Conservation (phyloP, 2,888 invertebrate species). For the Protodeltote pygarga region DNA sequence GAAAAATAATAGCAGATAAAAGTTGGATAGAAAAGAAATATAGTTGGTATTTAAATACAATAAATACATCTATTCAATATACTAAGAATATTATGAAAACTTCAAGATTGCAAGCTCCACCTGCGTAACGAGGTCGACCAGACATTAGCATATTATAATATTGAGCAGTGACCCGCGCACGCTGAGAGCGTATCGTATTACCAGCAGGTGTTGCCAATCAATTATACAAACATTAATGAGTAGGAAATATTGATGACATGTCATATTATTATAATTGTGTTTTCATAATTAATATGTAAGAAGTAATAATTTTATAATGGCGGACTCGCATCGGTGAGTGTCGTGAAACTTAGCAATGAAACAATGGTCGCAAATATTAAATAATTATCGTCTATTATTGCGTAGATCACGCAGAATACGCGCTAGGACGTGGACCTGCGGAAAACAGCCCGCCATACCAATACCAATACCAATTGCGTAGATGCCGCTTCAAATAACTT, state of each 20-base stretch:
- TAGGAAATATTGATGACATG: background rate
- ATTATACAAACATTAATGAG: constrained; percentile 33
- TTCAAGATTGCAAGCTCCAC: constrained; percentile 45
- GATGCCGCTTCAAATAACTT: no score
- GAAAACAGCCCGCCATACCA: no score
- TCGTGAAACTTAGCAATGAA: no score
- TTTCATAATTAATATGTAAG: constrained; percentile 5
- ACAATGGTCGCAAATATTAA: no score
- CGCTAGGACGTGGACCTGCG: no score
- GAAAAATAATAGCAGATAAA: no score
- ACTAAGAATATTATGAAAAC: constrained; percentile 17
- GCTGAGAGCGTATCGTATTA: constrained; percentile 53
- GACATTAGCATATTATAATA: constrained; percentile 52
- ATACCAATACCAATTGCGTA: no score
- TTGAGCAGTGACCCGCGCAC: constrained; percentile 31
- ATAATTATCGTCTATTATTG: no score
- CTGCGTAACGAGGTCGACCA: constrained; percentile 56
- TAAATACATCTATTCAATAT: background rate
- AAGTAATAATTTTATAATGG: background rate
- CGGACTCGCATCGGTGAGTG: no score
- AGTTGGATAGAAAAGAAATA: no score
- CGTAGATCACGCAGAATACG: no score
- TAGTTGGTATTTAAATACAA: background rate
- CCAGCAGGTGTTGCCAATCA: constrained; percentile 67
- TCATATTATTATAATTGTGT: constrained; percentile 4